Base-by-base conservation (phyloP, 2,797 vertebrate species). In the Clarias laeviceps region DNA sequence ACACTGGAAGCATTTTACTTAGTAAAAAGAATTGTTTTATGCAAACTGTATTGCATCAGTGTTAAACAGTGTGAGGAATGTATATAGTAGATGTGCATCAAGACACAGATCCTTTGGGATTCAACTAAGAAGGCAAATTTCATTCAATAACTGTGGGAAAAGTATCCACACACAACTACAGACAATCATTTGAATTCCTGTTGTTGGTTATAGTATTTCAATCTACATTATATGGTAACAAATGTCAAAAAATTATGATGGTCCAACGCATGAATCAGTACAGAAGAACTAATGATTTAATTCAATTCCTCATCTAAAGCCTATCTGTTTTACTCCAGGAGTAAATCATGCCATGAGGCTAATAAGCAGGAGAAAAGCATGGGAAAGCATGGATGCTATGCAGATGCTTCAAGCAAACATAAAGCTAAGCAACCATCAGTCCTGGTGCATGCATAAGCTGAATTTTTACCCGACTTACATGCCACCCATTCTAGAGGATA, bases 401-500 rank as follows among this genome's bases (percentile, higher is more conserved):
- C 54, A 56, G 62, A 83, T 32, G 59, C 40, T 66, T 32, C 50
- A 87, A 82, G 82, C 27, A 72, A 84, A 88, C 76, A 70, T 65
- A 37, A 90, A 72, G 72, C 32, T 69, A 62, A 70, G 73, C 74
- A 70, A 72, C 1, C 1, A 68, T 22, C 27, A 22, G 29, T 29
- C 79, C 62, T 50, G 5, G 57, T 70, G 74, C 65, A 83, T 86
- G 74, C 85, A 87, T 85, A 84, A 87, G 78, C 81, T 56, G 65
- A 70, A 69, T 40, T 11, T 90, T 91, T 91, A 34, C 85, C 92
- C 94, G 92, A 99, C 98, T 99, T 98, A 99, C 98, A 99, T 97
- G 97, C 96, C 96, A 95, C 96, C 96, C 95, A 95, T 96, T 94
- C 97, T 98, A 96, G 97, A 96, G 95, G 97, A 95, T 90, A 97